phyloP scores from a whole-genome alignment of 1,140 invertebrate species.

The Gerris buenoi region DNA sequence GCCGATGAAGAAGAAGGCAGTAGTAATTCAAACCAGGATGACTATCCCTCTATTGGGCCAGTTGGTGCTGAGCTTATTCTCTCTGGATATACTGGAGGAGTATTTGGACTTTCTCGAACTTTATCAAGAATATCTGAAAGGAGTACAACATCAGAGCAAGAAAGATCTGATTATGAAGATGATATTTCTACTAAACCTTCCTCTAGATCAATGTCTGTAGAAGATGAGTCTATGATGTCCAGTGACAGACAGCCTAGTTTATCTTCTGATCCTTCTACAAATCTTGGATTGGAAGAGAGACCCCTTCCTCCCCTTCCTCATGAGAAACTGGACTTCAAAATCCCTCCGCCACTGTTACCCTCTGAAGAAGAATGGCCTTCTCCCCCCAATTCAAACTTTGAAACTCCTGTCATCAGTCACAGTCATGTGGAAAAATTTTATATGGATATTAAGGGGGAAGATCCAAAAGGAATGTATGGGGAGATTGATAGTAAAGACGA shows the following conservation, averaged over 20 bases:
- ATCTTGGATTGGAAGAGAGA: constrained; percentile 18
- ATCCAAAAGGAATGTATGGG: constrained; percentile 48
- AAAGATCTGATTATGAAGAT: constrained; percentile 55
- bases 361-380: constrained; percentile 51
- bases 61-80: constrained; percentile 47
- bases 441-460: constrained; percentile 55
- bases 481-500: constrained; percentile 28
- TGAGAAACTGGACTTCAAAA: constrained; percentile 21
- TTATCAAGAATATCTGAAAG: constrained; percentile 71
- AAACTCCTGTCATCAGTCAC: constrained; percentile 52
- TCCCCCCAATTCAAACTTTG: constrained; percentile 47
- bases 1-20: constrained; percentile 34
- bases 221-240: constrained; percentile 64
- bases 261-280: constrained; percentile 54
- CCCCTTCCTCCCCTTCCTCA: constrained; percentile 23
- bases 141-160: constrained; percentile 70
- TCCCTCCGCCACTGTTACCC: constrained; percentile 24
- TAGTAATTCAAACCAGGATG: constrained; percentile 46
- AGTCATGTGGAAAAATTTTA: constrained; percentile 73
- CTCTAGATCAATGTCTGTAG: constrained; percentile 59
- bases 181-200: constrained; percentile 65
- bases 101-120: constrained; percentile 53
- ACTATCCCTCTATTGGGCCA: constrained; percentile 53
- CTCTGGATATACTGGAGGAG: constrained; percentile 42
- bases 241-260: constrained; percentile 71